Evolutionary conservation across 2,797 vertebrate genomes (phyloP).

Genomic region (Masticophis lateralis): DNA sequence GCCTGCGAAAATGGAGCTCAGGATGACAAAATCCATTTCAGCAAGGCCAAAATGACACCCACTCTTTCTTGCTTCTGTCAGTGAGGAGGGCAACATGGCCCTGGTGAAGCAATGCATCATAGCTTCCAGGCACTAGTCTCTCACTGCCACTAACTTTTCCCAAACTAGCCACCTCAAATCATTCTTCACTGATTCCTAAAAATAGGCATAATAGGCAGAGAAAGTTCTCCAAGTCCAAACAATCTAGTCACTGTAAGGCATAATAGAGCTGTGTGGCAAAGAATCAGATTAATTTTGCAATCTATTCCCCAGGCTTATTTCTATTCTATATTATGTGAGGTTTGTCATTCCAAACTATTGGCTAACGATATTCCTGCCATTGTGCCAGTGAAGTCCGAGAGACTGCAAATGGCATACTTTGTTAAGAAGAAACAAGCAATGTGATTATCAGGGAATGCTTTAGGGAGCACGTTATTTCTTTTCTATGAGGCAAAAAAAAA

Average conservation of each 20-base stretch:
- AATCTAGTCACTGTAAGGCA: neutral
- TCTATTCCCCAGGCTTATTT: neutral
- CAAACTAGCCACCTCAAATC: neutral
- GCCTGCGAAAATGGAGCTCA: too few species aligned
- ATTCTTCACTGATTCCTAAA: neutral
- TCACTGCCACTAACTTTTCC: neutral
- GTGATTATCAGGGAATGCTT: neutral
- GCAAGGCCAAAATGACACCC: neutral
- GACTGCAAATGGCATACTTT: neutral
- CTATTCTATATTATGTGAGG: neutral
- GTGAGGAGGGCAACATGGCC: neutral
- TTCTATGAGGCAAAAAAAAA: neutral
- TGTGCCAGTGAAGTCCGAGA: slow-evolving; percentile 6
- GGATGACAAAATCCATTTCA: neutral
- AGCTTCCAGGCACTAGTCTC: neutral
- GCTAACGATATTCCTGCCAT: neutral
- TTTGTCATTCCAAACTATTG: neutral
- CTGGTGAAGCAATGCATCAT: neutral
- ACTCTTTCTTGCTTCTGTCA: neutral
- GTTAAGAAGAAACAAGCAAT: neutral
- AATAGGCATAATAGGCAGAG: neutral
- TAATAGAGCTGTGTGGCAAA: too few species aligned
- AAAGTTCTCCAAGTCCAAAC: neutral
- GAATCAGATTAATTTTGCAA: neutral
- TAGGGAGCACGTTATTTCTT: neutral